Evolutionary conservation across 2,113 vertebrate genomes (phyloP).

Genomic region (Saccopteryx bilineata): DNA sequence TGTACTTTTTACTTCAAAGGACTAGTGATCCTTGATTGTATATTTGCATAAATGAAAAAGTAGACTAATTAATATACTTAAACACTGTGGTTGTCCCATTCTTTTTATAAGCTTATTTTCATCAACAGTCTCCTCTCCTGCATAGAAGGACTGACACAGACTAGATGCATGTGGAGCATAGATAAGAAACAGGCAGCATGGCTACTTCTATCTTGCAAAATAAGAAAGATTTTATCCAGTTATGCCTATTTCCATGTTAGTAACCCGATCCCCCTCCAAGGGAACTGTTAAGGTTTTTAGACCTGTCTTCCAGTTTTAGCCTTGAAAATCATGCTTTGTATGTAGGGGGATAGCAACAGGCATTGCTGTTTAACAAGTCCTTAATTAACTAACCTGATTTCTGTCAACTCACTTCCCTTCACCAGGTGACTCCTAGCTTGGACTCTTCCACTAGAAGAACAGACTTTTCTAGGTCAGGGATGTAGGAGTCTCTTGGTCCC

Average conservation of each 20-base stretch:
- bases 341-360: rapidly evolving
- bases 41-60: neutral
- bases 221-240: neutral
- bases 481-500: neutral
- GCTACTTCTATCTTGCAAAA: neutral
- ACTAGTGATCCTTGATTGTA: neutral
- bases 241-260: neutral
- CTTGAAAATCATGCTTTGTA: neutral
- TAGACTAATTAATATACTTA: neutral
- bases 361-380: neutral
- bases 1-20: neutral
- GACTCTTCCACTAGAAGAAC: neutral
- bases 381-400: neutral
- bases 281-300: neutral
- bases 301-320: neutral
- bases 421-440: neutral
- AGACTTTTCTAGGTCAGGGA: neutral
- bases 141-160: neutral
- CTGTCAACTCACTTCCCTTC: neutral
- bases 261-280: neutral
- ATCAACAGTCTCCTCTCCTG: neutral
- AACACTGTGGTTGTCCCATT: neutral
- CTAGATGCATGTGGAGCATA: neutral
- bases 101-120: neutral
- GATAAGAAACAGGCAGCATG: neutral